Percentiles rank a stretch among this genome's conserved stretches.
Evolutionary conservation across 2,888 invertebrate genomes (phyloP).

Genomic region (Noctua janthina): DNA sequence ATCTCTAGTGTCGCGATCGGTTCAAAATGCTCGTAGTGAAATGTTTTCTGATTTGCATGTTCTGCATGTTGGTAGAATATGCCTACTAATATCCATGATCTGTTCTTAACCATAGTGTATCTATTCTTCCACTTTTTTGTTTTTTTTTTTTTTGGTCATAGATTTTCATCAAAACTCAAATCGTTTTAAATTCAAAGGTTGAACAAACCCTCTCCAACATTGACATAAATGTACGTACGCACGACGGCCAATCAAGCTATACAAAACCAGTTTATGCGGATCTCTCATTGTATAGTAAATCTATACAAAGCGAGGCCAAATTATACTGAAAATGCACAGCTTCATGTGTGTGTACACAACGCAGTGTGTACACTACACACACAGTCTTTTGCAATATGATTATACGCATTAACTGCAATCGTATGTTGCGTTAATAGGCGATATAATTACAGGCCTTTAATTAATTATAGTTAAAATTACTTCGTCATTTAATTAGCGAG

Average conservation of each 20-base stretch:
- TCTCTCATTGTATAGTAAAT: too few species aligned
- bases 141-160: background rate
- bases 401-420: constrained; percentile 34
- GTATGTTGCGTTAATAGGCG: constrained; percentile 36
- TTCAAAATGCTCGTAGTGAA: background rate
- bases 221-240: background rate
- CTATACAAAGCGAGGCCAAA: too few species aligned
- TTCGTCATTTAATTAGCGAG: background rate
- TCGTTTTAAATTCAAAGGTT: background rate
- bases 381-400: constrained; percentile 37
- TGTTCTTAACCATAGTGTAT: background rate
- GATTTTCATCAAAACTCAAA: background rate
- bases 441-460: constrained; percentile 13
- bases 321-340: too few species aligned
- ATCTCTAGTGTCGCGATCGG: background rate
- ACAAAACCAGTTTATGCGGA: too few species aligned
- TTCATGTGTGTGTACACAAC: too few species aligned
- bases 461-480: constrained; percentile 30
- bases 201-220: background rate
- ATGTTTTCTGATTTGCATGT: background rate
- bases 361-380: background rate
- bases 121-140: background rate
- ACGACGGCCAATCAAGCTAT: too few species aligned
- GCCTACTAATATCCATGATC: background rate
- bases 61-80: background rate